These are phyloP conservation scores for Aix galericulata DNA, from an alignment of 2,113 vertebrate genomes.

Conservation along the genomic window DNA sequence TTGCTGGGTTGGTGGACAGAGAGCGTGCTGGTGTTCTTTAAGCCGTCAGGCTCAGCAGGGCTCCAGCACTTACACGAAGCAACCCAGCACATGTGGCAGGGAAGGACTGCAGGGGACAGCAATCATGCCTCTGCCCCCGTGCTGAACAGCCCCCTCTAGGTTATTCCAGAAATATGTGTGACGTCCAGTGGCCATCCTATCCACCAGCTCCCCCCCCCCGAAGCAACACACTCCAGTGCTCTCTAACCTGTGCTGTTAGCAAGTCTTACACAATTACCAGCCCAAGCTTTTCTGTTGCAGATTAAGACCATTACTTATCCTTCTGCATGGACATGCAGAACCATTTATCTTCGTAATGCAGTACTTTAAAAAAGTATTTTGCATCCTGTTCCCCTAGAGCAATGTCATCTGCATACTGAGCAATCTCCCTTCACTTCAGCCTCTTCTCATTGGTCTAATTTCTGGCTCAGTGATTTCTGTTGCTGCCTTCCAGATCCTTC, in stretches of 20 bases:
- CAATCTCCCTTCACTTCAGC: neutral
- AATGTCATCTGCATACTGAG: neutral
- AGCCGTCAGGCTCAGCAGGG: neutral
- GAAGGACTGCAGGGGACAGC: neutral
- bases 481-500: neutral
- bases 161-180: neutral
- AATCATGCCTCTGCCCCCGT: rapidly evolving
- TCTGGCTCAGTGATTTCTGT: neutral
- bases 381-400: neutral
- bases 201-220: neutral
- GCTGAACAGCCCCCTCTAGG: neutral
- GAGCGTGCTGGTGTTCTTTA: neutral
- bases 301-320: neutral
- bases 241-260: neutral
- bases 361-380: neutral
- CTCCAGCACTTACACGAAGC: neutral
- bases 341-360: neutral
- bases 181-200: neutral
- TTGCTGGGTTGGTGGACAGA: neutral
- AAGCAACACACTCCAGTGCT: neutral
- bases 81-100: neutral
- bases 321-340: neutral
- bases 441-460: neutral
- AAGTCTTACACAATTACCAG: neutral
- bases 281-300: neutral